A percentile compares a stretch with the other conserved stretches of the same genome.
Evolutionary conservation across 2,797 vertebrate genomes (phyloP).

Genomic region (Emydoidea blandingii): DNA sequence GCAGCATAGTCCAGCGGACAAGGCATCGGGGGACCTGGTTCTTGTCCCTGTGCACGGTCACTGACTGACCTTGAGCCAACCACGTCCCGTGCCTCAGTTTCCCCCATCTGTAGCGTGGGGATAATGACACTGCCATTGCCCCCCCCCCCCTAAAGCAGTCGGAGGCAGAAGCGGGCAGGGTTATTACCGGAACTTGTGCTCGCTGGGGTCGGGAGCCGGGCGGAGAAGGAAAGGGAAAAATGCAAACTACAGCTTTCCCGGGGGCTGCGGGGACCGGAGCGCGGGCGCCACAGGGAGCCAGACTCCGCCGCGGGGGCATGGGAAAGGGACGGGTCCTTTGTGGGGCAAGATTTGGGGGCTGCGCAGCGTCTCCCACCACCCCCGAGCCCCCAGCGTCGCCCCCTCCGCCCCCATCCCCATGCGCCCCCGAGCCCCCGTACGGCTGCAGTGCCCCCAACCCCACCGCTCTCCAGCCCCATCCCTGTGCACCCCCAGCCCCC

Average conservation of each 20-base stretch:
- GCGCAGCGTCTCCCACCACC: too few relatives aligned
- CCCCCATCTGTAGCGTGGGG: not conserved
- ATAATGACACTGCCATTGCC: not conserved
- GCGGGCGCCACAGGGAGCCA: too few relatives aligned
- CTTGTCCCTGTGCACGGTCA: not conserved
- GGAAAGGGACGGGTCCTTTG: too few relatives aligned
- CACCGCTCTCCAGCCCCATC: not conserved
- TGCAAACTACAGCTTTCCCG: not conserved
- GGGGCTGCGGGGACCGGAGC: not conserved
- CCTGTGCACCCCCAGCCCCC: too few relatives aligned
- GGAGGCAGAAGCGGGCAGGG: not conserved
- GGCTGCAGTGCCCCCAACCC: not conserved
- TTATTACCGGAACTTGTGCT: not conserved
- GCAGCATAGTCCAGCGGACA: not conserved
- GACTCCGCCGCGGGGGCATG: too few relatives aligned
- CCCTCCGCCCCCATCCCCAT: too few relatives aligned
- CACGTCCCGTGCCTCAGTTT: not conserved
- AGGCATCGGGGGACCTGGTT: not conserved
- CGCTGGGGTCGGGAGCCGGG: too few relatives aligned
- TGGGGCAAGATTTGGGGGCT: too few relatives aligned
- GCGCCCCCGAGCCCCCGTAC: too few relatives aligned
- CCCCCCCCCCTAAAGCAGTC: not conserved
- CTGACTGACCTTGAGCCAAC: not conserved
- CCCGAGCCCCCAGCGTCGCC: too few relatives aligned
- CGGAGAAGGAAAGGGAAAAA: not conserved